Conservation (phyloP, 2,888 invertebrate species). For the Crocallis elinguaria region DNA sequence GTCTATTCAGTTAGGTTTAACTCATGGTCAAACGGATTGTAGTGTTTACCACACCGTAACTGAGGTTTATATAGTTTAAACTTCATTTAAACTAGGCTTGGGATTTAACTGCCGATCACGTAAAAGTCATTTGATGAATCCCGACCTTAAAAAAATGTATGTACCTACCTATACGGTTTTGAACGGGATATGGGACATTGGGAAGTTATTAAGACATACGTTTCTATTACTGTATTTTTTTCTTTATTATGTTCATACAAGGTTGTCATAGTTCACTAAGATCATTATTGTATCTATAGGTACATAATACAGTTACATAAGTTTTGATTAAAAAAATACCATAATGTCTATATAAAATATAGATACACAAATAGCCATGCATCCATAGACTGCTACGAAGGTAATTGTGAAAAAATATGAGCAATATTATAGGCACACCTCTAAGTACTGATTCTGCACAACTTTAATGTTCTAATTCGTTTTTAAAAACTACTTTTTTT, state of each 20-base stretch:
- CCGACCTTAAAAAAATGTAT: too few relatives aligned
- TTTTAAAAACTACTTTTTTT: slow-evolving; percentile 1
- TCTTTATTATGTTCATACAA: slow-evolving; percentile 56
- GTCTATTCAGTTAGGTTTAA: too few relatives aligned
- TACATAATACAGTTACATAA: slow-evolving; percentile 32
- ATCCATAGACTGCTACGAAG: slow-evolving; percentile 20
- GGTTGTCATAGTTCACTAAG: slow-evolving; percentile 57
- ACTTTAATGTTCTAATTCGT: background rate
- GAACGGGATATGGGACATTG: too few relatives aligned
- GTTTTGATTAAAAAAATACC: slow-evolving; percentile 31
- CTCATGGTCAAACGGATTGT: too few relatives aligned
- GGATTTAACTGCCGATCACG: too few relatives aligned
- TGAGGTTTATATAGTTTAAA: too few relatives aligned
- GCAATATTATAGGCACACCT: slow-evolving; percentile 30
- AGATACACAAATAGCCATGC: slow-evolving; percentile 32
- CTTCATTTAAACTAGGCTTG: too few relatives aligned
- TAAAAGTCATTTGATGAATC: too few relatives aligned
- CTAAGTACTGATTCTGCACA: slow-evolving; percentile 19
- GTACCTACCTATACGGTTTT: too few relatives aligned
- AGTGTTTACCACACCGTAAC: too few relatives aligned
- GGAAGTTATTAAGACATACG: background rate
- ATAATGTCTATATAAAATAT: slow-evolving; percentile 31
- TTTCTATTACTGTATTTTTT: slow-evolving; percentile 39
- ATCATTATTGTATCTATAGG: slow-evolving; percentile 41
- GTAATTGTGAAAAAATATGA: slow-evolving; percentile 30